Percentiles rank a stretch among this genome's conserved stretches.
Conservation (phyloP, 2,113 vertebrate species). For the Paralichthys olivaceus region DNA sequence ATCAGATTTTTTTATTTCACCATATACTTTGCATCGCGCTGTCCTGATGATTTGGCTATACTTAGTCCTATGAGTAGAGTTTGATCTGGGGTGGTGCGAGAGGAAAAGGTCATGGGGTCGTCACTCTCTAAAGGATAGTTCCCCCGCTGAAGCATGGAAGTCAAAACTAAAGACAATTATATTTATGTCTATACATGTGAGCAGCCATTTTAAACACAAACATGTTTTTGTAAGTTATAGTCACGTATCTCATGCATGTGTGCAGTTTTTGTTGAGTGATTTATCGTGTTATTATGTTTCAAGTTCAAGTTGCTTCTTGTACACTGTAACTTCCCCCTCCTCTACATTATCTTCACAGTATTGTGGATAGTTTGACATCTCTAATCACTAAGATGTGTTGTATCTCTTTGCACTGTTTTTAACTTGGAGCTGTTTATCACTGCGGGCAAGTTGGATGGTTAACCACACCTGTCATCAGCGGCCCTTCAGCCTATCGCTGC, state of each 20-base stretch:
- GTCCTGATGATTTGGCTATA: no score
- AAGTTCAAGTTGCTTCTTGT: no score
- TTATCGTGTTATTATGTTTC: neutral
- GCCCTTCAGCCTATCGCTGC: neutral
- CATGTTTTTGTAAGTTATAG: neutral
- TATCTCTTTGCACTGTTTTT: neutral
- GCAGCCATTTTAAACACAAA: neutral
- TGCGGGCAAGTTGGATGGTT: constrained; percentile 1
- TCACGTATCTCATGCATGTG: no score
- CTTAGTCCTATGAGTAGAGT: no score
- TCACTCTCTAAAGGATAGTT: neutral
- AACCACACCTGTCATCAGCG: constrained; percentile 6
- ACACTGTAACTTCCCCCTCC: no score
- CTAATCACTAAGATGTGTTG: neutral
- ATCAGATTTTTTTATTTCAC: no score
- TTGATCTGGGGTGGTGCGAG: no score
- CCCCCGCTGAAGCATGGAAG: no score
- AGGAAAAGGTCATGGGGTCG: neutral
- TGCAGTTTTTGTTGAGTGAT: neutral
- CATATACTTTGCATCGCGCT: no score
- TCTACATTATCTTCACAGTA: neutral
- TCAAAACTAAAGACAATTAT: neutral
- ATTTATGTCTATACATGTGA: neutral
- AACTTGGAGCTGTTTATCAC: constrained; percentile 1
- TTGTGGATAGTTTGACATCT: neutral